These are phyloP conservation scores for Halictus quadricinctus DNA, from an alignment of 2,888 invertebrate genomes.

Conservation along the genomic window DNA sequence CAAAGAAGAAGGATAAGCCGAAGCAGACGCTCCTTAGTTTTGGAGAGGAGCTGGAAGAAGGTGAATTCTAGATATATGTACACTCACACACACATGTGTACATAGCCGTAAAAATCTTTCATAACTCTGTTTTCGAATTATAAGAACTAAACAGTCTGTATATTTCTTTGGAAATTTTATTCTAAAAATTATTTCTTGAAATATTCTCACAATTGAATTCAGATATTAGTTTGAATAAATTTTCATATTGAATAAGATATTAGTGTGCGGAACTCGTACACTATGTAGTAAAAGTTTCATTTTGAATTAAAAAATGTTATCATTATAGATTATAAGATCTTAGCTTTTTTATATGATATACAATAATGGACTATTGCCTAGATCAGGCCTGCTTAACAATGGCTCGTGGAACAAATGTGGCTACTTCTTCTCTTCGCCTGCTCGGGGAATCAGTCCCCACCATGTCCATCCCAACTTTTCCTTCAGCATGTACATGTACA, in stretches of 20 bases:
- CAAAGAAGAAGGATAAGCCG: conserved; percentile 83
- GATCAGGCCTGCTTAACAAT: too few species aligned
- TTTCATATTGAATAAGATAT: background rate
- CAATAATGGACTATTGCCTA: too few species aligned
- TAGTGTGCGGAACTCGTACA: background rate
- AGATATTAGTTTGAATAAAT: background rate
- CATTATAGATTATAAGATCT: background rate
- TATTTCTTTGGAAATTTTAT: background rate
- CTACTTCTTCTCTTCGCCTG: too few species aligned
- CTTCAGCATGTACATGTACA: too few species aligned
- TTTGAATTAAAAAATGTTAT: background rate
- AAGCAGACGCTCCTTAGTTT: conserved; percentile 90
- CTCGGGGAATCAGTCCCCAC: too few species aligned
- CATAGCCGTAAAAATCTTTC: background rate
- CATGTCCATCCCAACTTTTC: too few species aligned
- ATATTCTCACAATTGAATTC: background rate
- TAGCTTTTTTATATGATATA: background rate
- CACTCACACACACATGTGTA: background rate
- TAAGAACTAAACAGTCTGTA: background rate
- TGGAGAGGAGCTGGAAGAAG: conserved; percentile 85
- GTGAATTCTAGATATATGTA: conserved; percentile 62
- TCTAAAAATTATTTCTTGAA: background rate
- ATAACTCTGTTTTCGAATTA: background rate
- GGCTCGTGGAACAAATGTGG: too few species aligned
- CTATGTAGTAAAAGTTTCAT: background rate